Conservation (phyloP, 2,113 vertebrate species). For the Plecturocebus donacophilus region DNA sequence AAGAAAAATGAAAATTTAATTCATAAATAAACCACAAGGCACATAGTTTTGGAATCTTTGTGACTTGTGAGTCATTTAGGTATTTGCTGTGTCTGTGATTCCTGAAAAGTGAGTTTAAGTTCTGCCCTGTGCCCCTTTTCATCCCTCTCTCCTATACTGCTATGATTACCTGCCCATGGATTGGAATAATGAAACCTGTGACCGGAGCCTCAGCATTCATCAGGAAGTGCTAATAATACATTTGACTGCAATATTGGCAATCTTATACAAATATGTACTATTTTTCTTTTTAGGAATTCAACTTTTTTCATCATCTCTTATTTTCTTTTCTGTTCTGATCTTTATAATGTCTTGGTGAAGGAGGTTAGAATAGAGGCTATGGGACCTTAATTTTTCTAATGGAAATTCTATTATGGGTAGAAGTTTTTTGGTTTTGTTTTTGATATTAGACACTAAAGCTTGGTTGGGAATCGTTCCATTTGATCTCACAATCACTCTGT, state of each 20-base stretch:
- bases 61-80: neutral
- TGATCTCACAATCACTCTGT: neutral
- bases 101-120: neutral
- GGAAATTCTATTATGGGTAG: neutral
- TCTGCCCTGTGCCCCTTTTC: neutral
- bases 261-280: neutral
- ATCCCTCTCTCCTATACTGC: neutral
- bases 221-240: neutral
- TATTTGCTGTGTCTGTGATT: neutral
- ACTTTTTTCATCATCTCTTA: neutral
- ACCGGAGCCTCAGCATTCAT: neutral
- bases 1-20: neutral
- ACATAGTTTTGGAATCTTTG: neutral
- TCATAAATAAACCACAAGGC: neutral
- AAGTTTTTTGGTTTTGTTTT: constrained; percentile 36
- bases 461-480: constrained; percentile 16
- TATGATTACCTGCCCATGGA: neutral
- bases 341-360: neutral
- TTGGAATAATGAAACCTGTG: neutral
- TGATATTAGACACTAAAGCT: neutral
- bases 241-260: neutral
- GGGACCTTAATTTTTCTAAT: neutral
- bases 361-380: neutral
- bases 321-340: neutral
- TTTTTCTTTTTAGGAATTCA: constrained; percentile 27